A percentile compares a stretch with the other conserved stretches of the same genome.
Conservation (phyloP, 2,888 invertebrate species). For the Amphipoea lucens region DNA sequence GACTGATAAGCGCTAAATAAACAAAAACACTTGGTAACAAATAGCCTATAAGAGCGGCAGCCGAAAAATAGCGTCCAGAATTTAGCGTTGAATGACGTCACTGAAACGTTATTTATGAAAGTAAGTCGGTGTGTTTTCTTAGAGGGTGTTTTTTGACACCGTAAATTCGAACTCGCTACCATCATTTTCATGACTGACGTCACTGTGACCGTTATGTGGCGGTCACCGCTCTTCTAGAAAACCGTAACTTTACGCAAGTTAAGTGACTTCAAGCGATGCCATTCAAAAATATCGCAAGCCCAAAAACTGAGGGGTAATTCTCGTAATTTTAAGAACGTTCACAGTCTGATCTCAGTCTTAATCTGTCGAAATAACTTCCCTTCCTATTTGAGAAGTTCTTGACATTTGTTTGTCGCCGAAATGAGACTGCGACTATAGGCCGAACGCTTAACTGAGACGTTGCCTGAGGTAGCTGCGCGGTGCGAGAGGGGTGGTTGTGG, state of each 20-base stretch:
- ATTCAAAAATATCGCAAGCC: neutral
- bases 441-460: no score
- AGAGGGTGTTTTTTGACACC: neutral
- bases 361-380: neutral
- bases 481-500: no score
- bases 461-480: no score
- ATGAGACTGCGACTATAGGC: neutral
- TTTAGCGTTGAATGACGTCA: neutral
- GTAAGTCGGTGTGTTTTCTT: neutral
- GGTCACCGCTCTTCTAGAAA: neutral
- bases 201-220: neutral
- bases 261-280: neutral
- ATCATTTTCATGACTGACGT: neutral
- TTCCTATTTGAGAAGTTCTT: neutral
- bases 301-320: no score
- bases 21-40: neutral
- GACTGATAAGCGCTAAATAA: neutral
- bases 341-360: no score
- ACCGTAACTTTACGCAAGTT: neutral
- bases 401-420: neutral
- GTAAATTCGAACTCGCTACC: neutral
- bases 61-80: neutral
- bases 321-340: no score
- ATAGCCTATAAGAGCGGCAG: neutral
- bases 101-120: neutral